Percentiles rank a stretch among this genome's conserved stretches.
These are phyloP conservation scores for Punctoribates punctum DNA, from an alignment of 2,888 invertebrate genomes.

Conservation along the genomic window DNA sequence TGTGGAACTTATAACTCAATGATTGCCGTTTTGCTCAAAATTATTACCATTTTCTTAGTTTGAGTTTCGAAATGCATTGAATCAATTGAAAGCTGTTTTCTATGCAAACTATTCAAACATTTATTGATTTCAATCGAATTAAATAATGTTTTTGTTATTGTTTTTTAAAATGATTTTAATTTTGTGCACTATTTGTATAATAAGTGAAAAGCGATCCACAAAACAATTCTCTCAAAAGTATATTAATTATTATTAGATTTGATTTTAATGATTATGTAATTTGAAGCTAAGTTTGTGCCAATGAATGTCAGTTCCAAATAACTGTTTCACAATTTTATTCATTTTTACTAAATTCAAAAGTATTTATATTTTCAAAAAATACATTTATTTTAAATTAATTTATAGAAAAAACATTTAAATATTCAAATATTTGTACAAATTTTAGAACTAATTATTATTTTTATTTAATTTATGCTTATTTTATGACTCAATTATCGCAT, in stretches of 20 bases:
- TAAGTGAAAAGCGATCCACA: no score
- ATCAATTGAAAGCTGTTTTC: not conserved
- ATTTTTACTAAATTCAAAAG: slow-evolving; percentile 21
- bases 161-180: slow-evolving; percentile 14
- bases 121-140: not conserved
- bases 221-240: no score
- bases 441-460: slow-evolving; percentile 18
- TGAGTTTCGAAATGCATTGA: not conserved
- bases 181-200: not conserved
- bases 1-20: not conserved
- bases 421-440: slow-evolving; percentile 26
- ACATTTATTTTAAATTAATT: not conserved
- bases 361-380: slow-evolving; percentile 22
- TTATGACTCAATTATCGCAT: slow-evolving; percentile 16
- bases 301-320: slow-evolving; percentile 31
- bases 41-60: slow-evolving; percentile 4
- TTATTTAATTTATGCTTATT: slow-evolving; percentile 11
- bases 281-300: slow-evolving; percentile 18
- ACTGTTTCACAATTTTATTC: slow-evolving; percentile 10
- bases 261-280: slow-evolving; percentile 3
- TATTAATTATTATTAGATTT: not conserved
- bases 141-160: not conserved
- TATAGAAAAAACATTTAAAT: not conserved
- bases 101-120: slow-evolving; percentile 1
- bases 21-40: slow-evolving; percentile 22